Evolutionary conservation across 2,888 invertebrate species (phyloP).

Genomic region (Lysandra coridon): DNA sequence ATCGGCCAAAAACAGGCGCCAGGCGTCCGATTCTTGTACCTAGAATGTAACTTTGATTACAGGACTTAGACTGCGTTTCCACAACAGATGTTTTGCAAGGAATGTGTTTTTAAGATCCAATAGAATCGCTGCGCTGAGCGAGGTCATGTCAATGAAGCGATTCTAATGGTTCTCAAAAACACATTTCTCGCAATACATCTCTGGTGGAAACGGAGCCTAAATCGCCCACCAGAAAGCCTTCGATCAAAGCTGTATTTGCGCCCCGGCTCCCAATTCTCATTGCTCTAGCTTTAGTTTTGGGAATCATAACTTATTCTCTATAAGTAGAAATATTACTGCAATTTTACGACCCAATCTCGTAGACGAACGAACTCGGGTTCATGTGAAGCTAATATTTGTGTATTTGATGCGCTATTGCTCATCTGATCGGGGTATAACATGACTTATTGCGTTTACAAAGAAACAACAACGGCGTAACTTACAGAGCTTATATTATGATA

Average conservation of each 20-base stretch:
- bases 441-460: not conserved
- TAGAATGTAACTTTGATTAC: no score
- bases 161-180: no score
- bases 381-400: not conserved
- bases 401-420: slow-evolving; percentile 2
- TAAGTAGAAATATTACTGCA: not conserved
- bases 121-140: no score
- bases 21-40: not conserved
- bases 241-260: no score
- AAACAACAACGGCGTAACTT: not conserved
- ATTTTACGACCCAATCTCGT: not conserved
- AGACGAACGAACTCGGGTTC: not conserved
- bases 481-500: not conserved
- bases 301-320: not conserved
- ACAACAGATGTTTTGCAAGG: no score
- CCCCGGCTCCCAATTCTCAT: no score
- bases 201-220: no score
- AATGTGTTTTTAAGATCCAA: not conserved
- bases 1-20: not conserved
- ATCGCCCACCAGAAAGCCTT: no score
- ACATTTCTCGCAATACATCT: no score
- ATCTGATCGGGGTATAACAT: not conserved
- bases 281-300: not conserved
- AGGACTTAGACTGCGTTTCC: no score
- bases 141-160: no score